phyloP scores from a whole-genome alignment of 2,113 vertebrate species.

The Mustela nigripes region DNA sequence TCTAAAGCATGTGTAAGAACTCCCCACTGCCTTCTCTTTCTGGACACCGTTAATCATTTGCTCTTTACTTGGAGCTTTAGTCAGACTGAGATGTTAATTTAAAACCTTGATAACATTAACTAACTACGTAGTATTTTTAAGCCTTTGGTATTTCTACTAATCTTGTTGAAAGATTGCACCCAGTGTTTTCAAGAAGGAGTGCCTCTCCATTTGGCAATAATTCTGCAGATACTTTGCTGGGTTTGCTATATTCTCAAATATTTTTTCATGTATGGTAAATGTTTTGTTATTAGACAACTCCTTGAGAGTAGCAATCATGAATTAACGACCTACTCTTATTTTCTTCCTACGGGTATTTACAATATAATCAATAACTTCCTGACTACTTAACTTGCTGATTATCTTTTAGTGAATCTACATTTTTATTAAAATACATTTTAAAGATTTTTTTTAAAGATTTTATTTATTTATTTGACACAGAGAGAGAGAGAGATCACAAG shows the following conservation, averaged over 20 bases:
- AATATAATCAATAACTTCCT: neutral
- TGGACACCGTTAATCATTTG: neutral
- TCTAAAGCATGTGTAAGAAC: neutral
- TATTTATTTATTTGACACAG: no score
- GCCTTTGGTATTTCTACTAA: constrained; percentile 10
- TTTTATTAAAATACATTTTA: neutral
- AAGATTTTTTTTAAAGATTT: no score
- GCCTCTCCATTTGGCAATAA: neutral
- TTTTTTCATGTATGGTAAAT: neutral
- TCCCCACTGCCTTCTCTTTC: neutral
- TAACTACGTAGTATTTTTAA: neutral
- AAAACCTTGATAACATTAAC: neutral
- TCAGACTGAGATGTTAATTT: neutral
- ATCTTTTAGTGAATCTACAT: neutral
- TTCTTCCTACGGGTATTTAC: neutral
- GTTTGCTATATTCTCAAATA: neutral
- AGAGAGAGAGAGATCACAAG: no score
- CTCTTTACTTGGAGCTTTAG: neutral
- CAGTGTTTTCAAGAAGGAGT: neutral
- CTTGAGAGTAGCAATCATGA: neutral
- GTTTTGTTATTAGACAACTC: neutral
- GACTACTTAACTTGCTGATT: neutral
- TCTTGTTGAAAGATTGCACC: neutral
- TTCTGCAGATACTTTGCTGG: neutral
- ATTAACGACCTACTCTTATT: neutral